Percentiles rank a stretch among this genome's conserved stretches.
These are phyloP conservation scores for Pachycephus smyrnensis DNA, from an alignment of 2,888 invertebrate species.

Conservation along the genomic window DNA sequence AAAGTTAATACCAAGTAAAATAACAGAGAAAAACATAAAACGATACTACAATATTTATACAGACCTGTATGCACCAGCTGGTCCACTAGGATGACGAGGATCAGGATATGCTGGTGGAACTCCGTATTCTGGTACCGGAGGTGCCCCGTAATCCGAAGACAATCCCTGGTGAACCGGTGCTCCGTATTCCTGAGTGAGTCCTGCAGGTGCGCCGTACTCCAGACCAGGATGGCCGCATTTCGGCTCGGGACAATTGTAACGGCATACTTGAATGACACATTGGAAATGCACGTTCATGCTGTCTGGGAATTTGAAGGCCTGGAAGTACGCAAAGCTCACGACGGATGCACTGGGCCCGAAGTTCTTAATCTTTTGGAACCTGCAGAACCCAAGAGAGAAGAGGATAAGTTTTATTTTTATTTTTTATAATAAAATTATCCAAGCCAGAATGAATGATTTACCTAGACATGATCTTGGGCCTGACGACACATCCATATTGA, in stretches of 20 bases:
- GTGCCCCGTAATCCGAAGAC: constrained; percentile 79
- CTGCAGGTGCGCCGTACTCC: constrained; percentile 64
- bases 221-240: constrained; percentile 79
- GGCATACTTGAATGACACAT: constrained; percentile 94
- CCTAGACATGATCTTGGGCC: constrained; percentile 92
- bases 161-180: constrained; percentile 70
- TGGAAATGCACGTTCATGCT: constrained; percentile 98
- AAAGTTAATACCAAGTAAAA: background rate
- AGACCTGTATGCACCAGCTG: constrained; percentile 77
- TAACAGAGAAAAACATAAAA: background rate
- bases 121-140: constrained; percentile 77
- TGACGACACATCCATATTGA: constrained; percentile 92
- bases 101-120: constrained; percentile 88
- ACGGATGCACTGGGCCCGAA: constrained; percentile 95
- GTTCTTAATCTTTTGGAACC: constrained; percentile 96
- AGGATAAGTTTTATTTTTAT: background rate
- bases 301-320: constrained; percentile 96
- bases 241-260: constrained; percentile 93
- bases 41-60: background rate
- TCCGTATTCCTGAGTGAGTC: constrained; percentile 75
- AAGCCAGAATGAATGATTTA: constrained; percentile 26
- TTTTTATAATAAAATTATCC: background rate
- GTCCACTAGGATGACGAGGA: constrained; percentile 88
- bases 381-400: constrained; percentile 53
- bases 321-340: constrained; percentile 95